Base-by-base conservation (phyloP, 2,888 invertebrate species). In the Lochmaea crataegi region DNA sequence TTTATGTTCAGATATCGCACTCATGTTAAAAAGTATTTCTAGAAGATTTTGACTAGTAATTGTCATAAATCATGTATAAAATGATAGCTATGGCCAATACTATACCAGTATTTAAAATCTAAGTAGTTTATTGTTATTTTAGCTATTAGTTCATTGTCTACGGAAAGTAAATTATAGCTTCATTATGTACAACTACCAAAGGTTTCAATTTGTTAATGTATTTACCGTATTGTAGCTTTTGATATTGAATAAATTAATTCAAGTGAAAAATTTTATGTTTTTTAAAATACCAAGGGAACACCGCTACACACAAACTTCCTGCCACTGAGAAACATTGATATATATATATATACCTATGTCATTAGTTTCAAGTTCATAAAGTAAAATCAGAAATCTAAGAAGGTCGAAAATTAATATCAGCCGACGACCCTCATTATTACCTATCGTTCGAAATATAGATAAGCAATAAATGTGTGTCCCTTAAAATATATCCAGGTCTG, bases 191-290 rank as follows among this genome's bases (percentile, higher is more conserved):
- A 78, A 76, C 69, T 79, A 80, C 80, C 81, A 80, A 82, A 82
- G 80, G 79, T 80, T 75, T 77, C 76, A 79, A 75, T 77, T 76
- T 75, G 76, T 71, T 77, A 79, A 72, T 79, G 76, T 81, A 80
- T 78, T 79, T 80, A 78, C 76, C 78, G 74, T 67, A 75, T 77
- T 81, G 82, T 82, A 82, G 82, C 82, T 82, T 82, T 82, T 82
- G 77, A 82, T 82, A 82, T 82, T 32, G 75, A 75, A 56, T 74
- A 68, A 74, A 74, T 14, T 53, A n/a, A 67, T 67, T 58, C 16
- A 12, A 58, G 11, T 67, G 58, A 45, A 7, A 53, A 10, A 16
- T 58, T 22, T 0, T 38, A 26, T 9, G 5, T 22, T 58, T 22
- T n/a, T 26, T 11, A 51, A 10, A 18, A 32, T 26, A 5, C 32